A percentile compares a stretch with the other conserved stretches of the same genome.
Conservation (phyloP, 2,797 vertebrate species). For the Leuciscus waleckii region DNA sequence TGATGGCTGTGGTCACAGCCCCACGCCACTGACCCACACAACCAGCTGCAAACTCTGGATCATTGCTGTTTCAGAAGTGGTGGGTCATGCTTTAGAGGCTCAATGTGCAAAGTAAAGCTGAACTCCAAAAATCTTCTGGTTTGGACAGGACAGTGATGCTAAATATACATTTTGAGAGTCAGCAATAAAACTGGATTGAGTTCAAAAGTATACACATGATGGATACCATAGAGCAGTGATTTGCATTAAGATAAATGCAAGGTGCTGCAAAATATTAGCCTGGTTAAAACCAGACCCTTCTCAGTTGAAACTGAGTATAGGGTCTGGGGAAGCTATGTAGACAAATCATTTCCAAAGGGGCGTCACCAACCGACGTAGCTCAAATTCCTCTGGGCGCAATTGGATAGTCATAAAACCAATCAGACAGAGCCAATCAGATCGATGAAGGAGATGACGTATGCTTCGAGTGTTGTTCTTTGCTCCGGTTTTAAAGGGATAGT, state of each 20-base stretch:
- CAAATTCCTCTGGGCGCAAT: too few species aligned
- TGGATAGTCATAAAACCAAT: too few species aligned
- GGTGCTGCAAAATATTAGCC: too few species aligned
- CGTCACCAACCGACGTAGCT: too few species aligned
- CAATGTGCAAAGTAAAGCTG: conserved; percentile 59
- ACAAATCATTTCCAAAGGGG: too few species aligned
- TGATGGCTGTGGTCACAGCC: conserved; percentile 72
- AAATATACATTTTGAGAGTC: conserved; percentile 21
- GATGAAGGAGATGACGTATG: too few species aligned
- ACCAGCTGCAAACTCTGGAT: conserved; percentile 68
- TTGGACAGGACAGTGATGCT: conserved; percentile 19
- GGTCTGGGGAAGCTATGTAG: too few species aligned
- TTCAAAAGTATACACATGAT: conserved; percentile 5
- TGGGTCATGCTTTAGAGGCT: conserved; percentile 68
- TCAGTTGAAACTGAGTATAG: too few species aligned
- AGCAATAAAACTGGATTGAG: conserved; percentile 30
- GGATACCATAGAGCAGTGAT: not conserved
- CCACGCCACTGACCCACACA: conserved; percentile 74
- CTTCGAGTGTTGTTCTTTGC: too few species aligned
- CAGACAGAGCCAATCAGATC: too few species aligned
- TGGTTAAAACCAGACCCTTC: too few species aligned
- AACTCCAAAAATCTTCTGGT: conserved; percentile 4
- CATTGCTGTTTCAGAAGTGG: conserved; percentile 70
- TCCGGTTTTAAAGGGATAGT: too few species aligned
- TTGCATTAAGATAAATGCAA: not conserved